Evolutionary conservation across 2,797 vertebrate genomes (phyloP).

Genomic region (Loris lydekkerianus): DNA sequence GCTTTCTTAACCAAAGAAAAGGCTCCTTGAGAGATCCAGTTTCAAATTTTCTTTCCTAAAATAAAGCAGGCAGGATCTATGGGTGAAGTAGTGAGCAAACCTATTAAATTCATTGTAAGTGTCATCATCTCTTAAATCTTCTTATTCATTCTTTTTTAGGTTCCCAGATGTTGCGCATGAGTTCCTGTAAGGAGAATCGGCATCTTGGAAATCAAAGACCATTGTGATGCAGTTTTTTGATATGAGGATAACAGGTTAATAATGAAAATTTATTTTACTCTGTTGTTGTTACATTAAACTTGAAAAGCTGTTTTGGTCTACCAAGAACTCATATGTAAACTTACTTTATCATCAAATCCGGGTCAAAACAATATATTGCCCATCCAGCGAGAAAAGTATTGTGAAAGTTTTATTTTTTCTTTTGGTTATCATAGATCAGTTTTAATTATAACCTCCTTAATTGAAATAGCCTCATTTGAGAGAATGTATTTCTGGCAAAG

Average conservation of each 20-base stretch:
- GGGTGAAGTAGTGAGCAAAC: neutral
- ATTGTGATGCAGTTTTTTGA: conserved; percentile 68
- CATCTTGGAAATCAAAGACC: conserved; percentile 39
- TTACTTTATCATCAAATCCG: neutral
- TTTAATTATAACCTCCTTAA: neutral
- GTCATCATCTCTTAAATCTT: conserved; percentile 22
- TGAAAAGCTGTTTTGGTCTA: conserved; percentile 42
- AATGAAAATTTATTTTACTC: conserved; percentile 45
- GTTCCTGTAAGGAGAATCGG: conserved; percentile 43
- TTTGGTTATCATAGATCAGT: conserved; percentile 27
- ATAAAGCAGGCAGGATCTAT: neutral
- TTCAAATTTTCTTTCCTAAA: conserved; percentile 13
- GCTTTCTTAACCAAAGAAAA: neutral
- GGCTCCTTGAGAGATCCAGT: neutral
- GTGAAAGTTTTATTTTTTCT: neutral
- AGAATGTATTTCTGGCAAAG: conserved; percentile 15
- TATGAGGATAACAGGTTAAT: conserved; percentile 77
- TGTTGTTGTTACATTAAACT: conserved; percentile 16
- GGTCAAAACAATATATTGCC: neutral
- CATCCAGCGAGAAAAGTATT: neutral
- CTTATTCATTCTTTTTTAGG: conserved; percentile 74
- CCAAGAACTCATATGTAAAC: neutral
- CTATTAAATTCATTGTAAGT: neutral
- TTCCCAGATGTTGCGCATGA: conserved; percentile 63
- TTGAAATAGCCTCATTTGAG: conserved; percentile 4